Percentiles rank a stretch among this genome's conserved stretches.
These are phyloP conservation scores for Chloroclysta siterata DNA, from an alignment of 2,888 invertebrate species.

Conservation along the genomic window DNA sequence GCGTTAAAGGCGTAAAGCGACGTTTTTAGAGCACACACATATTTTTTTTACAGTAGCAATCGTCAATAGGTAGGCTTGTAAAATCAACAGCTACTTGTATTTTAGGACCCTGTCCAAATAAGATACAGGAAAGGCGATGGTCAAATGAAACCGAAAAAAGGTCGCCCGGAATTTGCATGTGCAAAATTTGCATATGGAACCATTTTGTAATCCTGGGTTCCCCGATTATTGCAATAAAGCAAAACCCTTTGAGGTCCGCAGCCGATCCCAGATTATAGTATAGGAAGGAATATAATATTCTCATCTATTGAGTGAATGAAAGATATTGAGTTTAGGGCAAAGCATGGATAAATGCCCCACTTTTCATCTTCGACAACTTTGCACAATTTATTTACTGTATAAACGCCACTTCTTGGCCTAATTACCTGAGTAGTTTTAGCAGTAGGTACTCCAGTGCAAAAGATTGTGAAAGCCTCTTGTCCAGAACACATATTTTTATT, in stretches of 20 bases:
- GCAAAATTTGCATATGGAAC: constrained; percentile 42
- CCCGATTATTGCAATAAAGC: constrained; percentile 43
- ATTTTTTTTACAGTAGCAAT: too few relatives aligned
- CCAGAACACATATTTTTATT: too few relatives aligned
- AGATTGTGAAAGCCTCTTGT: too few relatives aligned
- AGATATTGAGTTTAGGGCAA: neutral
- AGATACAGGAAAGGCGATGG: constrained; percentile 35
- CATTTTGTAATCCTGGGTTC: constrained; percentile 41
- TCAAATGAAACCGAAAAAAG: constrained; percentile 41
- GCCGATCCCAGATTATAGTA: constrained; percentile 33
- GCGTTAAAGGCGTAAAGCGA: too few relatives aligned
- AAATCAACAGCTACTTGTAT: constrained; percentile 18
- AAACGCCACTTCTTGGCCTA: too few relatives aligned
- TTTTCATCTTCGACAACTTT: too few relatives aligned
- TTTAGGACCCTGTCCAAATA: constrained; percentile 32
- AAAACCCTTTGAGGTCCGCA: constrained; percentile 38
- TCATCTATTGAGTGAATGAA: constrained; percentile 28
- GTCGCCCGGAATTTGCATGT: constrained; percentile 41
- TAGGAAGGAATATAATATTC: constrained; percentile 31
- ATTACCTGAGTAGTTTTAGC: too few relatives aligned
- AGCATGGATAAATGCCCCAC: too few relatives aligned
- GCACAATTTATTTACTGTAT: too few relatives aligned
- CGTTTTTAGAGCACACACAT: too few relatives aligned
- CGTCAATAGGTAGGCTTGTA: neutral
- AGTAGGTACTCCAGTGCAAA: too few relatives aligned